Percentiles rank a stretch among this genome's conserved stretches.
phyloP scores from a whole-genome alignment of 2,797 vertebrate genomes.

The Remorina albescens region DNA sequence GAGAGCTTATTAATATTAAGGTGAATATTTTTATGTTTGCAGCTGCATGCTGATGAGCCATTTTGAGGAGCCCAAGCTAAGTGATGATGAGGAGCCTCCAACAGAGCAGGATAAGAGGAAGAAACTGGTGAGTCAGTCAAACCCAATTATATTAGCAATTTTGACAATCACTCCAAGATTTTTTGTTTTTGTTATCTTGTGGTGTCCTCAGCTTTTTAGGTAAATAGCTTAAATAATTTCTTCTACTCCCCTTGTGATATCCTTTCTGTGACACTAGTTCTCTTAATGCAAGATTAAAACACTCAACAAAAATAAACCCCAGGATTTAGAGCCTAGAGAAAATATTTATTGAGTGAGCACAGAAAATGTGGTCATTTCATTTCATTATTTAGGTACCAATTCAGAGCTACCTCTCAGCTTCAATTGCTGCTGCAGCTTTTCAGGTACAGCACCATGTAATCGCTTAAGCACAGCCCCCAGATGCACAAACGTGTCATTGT shows the following conservation, averaged over 20 bases:
- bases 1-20: conserved; percentile 71
- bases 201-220: neutral
- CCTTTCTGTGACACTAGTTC: neutral
- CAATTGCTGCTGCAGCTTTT: conserved; percentile 16
- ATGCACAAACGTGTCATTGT: conserved; percentile 1
- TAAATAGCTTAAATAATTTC: neutral
- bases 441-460: conserved; percentile 26
- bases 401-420: conserved; percentile 28
- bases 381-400: conserved; percentile 2
- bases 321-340: conserved; percentile 11
- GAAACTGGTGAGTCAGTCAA: conserved; percentile 87
- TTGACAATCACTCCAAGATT: neutral
- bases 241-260: neutral
- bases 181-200: conserved; percentile 9
- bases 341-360: neutral
- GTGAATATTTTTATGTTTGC: conserved; percentile 72
- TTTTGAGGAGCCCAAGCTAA: conserved; percentile 92
- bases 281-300: conserved; percentile 14
- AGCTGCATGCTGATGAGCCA: conserved; percentile 97
- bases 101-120: conserved; percentile 99
- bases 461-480: conserved; percentile 23
- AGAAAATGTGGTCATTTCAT: conserved; percentile 17
- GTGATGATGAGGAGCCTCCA: conserved; percentile 95
- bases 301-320: conserved; percentile 2
- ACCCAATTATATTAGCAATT: neutral